These are phyloP conservation scores for Ormyrus labotus DNA, from an alignment of 2,888 invertebrate species.

Conservation along the genomic window DNA sequence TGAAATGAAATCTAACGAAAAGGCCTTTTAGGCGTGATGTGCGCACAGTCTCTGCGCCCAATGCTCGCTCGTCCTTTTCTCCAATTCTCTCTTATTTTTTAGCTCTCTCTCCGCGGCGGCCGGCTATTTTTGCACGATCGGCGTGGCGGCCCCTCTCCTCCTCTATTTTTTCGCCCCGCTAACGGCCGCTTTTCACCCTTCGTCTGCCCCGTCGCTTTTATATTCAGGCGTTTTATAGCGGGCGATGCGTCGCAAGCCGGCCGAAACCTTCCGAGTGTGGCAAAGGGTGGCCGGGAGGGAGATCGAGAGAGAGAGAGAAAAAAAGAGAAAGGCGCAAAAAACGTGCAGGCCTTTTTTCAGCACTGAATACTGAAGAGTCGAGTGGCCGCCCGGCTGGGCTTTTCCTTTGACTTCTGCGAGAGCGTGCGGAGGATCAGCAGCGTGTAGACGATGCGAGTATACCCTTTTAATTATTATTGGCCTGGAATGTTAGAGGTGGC, in stretches of 20 bases:
- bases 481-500: no score
- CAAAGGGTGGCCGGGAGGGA: not conserved
- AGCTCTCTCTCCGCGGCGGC: conserved; percentile 44
- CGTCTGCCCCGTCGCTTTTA: conserved; percentile 21
- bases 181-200: conserved; percentile 17
- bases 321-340: not conserved
- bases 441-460: no score
- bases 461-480: no score
- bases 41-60: conserved; percentile 69
- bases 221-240: conserved; percentile 34
- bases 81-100: not conserved
- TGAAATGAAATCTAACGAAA: conserved; percentile 76
- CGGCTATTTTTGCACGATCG: conserved; percentile 41
- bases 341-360: not conserved
- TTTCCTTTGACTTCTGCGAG: conserved; percentile 29
- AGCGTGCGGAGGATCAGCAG: no score
- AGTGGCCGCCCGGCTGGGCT: not conserved
- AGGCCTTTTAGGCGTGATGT: conserved; percentile 73
- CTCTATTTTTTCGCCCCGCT: conserved; percentile 38
- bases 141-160: conserved; percentile 25
- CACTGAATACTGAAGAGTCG: conserved; percentile 35
- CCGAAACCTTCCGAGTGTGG: conserved; percentile 31
- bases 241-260: conserved; percentile 10
- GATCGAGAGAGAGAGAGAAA: not conserved
- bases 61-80: not conserved